phyloP scores from a whole-genome alignment of 1,140 invertebrate genomes.

The Lerema accius region DNA sequence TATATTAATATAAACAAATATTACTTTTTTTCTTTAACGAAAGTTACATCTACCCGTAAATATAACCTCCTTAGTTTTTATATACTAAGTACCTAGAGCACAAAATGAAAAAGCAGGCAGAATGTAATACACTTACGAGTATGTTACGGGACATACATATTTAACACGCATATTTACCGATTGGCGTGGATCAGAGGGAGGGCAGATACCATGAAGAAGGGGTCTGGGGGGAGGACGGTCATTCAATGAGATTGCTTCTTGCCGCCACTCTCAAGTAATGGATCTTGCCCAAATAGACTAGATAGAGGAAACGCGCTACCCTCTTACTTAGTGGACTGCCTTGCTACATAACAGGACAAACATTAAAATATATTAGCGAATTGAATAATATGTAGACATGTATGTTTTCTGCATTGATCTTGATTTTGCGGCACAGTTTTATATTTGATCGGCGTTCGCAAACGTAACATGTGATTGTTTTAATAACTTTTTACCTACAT shows the following conservation, averaged over 20 bases:
- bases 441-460: too few relatives aligned
- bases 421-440: too few relatives aligned
- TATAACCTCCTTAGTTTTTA: constrained; percentile 12
- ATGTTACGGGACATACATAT: constrained; percentile 80
- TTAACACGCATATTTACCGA: constrained; percentile 83
- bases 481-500: too few relatives aligned
- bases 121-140: constrained; percentile 81
- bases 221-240: constrained; percentile 66
- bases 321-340: constrained; percentile 56
- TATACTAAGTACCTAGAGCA: constrained; percentile 45
- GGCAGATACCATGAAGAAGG: constrained; percentile 39
- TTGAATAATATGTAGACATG: too few relatives aligned
- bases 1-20: too few relatives aligned
- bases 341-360: constrained; percentile 13
- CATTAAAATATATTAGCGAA: constrained; percentile 28
- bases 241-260: constrained; percentile 84
- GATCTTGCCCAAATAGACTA: constrained; percentile 83
- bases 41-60: too few relatives aligned
- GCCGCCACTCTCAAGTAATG: constrained; percentile 82
- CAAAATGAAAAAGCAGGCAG: constrained; percentile 77
- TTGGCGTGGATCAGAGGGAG: constrained; percentile 71
- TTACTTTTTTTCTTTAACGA: too few relatives aligned
- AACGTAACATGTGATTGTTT: too few relatives aligned
- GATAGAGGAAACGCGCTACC: constrained; percentile 71
- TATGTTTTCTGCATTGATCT: too few relatives aligned